Conservation (phyloP, 2,113 vertebrate species). For the Gymnorhina tibicen region DNA sequence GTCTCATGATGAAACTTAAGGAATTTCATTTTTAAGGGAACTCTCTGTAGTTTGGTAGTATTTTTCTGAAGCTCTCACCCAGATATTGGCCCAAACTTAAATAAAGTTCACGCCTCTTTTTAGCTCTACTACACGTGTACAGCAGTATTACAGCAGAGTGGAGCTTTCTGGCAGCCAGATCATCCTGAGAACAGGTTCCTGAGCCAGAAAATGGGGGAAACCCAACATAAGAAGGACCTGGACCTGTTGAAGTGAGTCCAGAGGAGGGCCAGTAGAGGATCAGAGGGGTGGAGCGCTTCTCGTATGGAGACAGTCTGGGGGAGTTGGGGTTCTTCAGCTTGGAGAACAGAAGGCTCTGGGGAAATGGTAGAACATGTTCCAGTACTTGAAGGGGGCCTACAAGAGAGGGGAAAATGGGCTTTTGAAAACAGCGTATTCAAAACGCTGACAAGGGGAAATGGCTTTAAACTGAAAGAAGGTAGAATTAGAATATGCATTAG, state of each 20-base stretch:
- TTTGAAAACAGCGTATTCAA: no score
- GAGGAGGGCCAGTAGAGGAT: neutral
- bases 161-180: neutral
- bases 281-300: neutral
- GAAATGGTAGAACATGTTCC: neutral
- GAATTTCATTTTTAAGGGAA: neutral
- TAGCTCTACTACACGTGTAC: neutral
- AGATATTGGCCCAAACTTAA: neutral
- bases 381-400: neutral
- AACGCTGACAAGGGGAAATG: neutral
- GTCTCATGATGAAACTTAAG: neutral
- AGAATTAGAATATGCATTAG: neutral
- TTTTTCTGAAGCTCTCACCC: neutral
- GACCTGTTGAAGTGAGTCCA: neutral
- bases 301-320: neutral
- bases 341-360: neutral
- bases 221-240: neutral
- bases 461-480: neutral
- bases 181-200: neutral
- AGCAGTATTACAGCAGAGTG: neutral
- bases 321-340: neutral
- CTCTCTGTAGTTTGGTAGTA: neutral
- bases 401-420: neutral
- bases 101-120: neutral
- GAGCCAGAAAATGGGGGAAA: neutral